Evolutionary conservation across 2,113 vertebrate species (phyloP).

Genomic region (Hippocampus abdominalis): DNA sequence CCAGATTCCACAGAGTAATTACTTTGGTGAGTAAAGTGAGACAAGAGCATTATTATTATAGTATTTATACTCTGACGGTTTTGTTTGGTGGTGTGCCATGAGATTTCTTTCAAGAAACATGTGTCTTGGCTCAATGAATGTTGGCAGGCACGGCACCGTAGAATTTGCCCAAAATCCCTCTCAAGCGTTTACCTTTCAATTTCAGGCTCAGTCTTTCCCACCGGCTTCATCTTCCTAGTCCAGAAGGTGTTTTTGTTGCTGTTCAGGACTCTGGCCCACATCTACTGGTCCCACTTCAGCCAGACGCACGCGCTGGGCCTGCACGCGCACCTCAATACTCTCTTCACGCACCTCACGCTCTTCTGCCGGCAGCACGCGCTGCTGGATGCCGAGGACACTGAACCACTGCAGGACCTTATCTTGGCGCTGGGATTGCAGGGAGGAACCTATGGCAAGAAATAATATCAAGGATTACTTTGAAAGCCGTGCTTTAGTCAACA

Average conservation of each 20-base stretch:
- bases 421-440: slow-evolving; percentile 48
- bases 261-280: slow-evolving; percentile 76
- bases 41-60: neutral
- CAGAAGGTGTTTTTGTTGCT: slow-evolving; percentile 78
- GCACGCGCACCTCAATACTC: slow-evolving; percentile 79
- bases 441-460: slow-evolving; percentile 17
- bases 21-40: neutral
- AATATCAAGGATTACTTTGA: neutral
- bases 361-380: slow-evolving; percentile 74
- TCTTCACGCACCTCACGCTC: slow-evolving; percentile 74
- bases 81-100: neutral
- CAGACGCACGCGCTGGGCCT: slow-evolving; percentile 70
- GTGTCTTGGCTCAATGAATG: too few species aligned
- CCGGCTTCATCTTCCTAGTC: slow-evolving; percentile 71
- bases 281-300: slow-evolving; percentile 78
- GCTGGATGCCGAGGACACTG: slow-evolving; percentile 71
- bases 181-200: neutral
- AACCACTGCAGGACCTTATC: slow-evolving; percentile 74
- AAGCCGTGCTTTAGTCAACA: neutral
- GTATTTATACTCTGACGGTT: neutral
- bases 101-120: neutral
- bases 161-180: neutral
- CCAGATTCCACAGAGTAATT: neutral
- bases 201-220: slow-evolving; percentile 68
- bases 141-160: too few species aligned